Evolutionary conservation across 2,113 vertebrate species (phyloP).

Genomic region (Dendropsophus ebraccatus): DNA sequence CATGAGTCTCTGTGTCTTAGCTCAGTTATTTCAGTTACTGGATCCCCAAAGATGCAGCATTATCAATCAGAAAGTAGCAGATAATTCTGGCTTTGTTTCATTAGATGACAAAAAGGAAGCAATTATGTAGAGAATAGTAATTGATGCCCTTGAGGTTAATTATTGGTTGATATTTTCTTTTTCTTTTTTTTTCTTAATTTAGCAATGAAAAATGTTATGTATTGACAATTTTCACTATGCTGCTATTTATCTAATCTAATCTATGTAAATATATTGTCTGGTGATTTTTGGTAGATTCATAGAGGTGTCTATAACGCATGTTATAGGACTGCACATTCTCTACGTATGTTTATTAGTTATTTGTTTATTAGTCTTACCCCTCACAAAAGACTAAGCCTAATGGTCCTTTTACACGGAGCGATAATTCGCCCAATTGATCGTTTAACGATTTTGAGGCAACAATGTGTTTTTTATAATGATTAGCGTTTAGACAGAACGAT

Average conservation of each 20-base stretch:
- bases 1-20: not conserved
- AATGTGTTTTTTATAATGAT: too few relatives aligned
- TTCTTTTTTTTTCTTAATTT: not conserved
- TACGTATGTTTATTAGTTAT: too few relatives aligned
- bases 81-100: not conserved
- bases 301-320: too few relatives aligned
- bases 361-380: too few relatives aligned
- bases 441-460: too few relatives aligned
- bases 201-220: not conserved
- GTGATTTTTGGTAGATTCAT: too few relatives aligned
- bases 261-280: not conserved
- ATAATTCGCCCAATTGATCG: too few relatives aligned
- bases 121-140: conserved; percentile 6
- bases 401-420: too few relatives aligned
- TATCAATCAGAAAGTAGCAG: conserved; percentile 16
- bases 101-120: conserved; percentile 18
- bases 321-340: too few relatives aligned
- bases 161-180: not conserved
- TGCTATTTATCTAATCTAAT: not conserved
- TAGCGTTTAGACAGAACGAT: too few relatives aligned
- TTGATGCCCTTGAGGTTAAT: not conserved
- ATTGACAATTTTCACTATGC: not conserved
- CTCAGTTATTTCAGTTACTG: not conserved
- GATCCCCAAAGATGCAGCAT: not conserved
- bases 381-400: too few relatives aligned